These are phyloP conservation scores for Ctenoplectra terminalis DNA, from an alignment of 1,140 invertebrate genomes.

Conservation along the genomic window DNA sequence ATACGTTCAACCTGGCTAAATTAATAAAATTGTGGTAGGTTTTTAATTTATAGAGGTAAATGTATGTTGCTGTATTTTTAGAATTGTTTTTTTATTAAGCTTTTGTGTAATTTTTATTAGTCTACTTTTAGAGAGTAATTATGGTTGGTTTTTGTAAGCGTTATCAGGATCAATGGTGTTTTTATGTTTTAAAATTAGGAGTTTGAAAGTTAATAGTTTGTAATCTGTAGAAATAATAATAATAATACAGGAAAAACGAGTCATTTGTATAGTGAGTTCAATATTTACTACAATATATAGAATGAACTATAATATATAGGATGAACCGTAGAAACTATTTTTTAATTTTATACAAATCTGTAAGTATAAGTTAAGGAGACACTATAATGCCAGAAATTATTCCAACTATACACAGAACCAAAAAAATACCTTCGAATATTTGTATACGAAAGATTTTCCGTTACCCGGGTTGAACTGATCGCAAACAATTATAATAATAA, in stretches of 20 bases:
- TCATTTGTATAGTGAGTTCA: not conserved
- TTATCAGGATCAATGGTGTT: not conserved
- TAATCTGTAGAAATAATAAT: not conserved
- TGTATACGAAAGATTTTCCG: not conserved
- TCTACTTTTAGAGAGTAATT: not conserved
- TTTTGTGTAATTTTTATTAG: too few species aligned
- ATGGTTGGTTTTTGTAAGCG: not conserved
- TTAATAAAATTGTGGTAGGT: too few species aligned
- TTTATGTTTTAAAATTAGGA: not conserved
- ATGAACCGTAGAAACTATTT: not conserved
- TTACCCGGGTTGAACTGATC: not conserved
- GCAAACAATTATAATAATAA: not conserved
- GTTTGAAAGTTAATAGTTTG: too few species aligned
- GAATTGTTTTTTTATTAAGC: not conserved
- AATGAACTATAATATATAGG: too few species aligned
- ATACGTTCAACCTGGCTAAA: not conserved
- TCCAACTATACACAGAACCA: not conserved
- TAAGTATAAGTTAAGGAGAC: too few species aligned
- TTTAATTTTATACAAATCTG: too few species aligned
- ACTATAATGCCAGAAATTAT: not conserved
- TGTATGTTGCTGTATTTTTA: constrained; percentile 2
- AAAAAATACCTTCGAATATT: not conserved
- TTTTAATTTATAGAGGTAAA: not conserved
- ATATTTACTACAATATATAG: too few species aligned
- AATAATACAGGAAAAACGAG: not conserved